These are phyloP conservation scores for Ploceus nigricollis DNA, from an alignment of 2,113 vertebrate genomes.

Conservation along the genomic window DNA sequence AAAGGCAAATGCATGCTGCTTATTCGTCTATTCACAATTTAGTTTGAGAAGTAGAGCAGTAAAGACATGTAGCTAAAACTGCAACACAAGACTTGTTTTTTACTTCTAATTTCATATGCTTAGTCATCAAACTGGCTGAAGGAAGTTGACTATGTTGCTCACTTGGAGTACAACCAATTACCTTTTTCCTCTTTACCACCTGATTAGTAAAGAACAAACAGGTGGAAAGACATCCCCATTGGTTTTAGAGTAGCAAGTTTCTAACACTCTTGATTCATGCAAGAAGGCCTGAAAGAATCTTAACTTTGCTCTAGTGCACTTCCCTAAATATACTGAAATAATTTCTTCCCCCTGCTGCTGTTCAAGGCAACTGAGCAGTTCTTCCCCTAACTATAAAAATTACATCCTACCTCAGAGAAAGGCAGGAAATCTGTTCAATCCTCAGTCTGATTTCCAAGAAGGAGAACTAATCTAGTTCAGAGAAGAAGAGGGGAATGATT, in stretches of 20 bases:
- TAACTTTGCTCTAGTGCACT: background rate
- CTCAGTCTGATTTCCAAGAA: slow-evolving; percentile 38
- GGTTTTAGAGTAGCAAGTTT: background rate
- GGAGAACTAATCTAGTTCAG: slow-evolving; percentile 51
- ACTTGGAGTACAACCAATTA: background rate
- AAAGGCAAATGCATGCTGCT: background rate
- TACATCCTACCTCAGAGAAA: slow-evolving; percentile 41
- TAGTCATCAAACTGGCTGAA: background rate
- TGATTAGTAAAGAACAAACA: background rate
- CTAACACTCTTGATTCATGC: background rate
- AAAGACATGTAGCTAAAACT: background rate
- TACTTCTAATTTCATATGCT: background rate
- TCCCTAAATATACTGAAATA: background rate
- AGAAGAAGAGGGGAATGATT: slow-evolving; percentile 40
- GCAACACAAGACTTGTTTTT: background rate
- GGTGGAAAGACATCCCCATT: background rate
- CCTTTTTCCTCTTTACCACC: background rate
- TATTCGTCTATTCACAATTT: background rate
- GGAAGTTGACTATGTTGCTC: background rate
- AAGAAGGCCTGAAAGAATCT: background rate
- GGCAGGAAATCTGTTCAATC: slow-evolving; percentile 49
- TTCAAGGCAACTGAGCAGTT: background rate
- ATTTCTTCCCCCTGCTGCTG: background rate
- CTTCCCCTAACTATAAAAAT: slow-evolving; percentile 28
- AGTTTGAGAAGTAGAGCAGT: background rate